Percentiles rank a stretch among this genome's conserved stretches.
phyloP scores from a whole-genome alignment of 30 jellyfish, hydroid and myxozoan species.

The Aurelia coerulea region DNA sequence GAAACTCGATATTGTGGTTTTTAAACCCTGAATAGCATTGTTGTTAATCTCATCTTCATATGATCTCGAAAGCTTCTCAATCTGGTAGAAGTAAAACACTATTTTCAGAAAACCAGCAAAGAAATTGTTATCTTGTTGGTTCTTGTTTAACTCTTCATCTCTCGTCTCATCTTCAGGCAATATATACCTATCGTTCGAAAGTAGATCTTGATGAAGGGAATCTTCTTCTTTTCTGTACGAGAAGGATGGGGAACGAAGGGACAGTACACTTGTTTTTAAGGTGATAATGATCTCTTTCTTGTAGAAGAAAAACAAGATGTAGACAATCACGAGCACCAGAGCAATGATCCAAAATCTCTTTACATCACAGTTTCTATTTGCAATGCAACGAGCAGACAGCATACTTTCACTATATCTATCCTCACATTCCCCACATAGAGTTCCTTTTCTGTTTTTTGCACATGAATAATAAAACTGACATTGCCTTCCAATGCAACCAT shows the following conservation, averaged over 20 bases:
- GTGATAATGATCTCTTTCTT: not conserved
- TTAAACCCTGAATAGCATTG: not conserved
- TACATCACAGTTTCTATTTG: not conserved
- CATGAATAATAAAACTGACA: constrained; percentile 14
- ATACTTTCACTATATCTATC: constrained; percentile 11
- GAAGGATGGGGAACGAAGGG: not conserved
- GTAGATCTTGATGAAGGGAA: not conserved
- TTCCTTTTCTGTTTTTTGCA: constrained; percentile 17
- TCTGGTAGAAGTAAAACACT: constrained; percentile 21
- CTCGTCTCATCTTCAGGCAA: not conserved
- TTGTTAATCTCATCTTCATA: not conserved
- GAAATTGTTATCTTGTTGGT: not conserved
- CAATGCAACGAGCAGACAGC: constrained; percentile 12
- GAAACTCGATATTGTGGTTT: constrained; percentile 1
- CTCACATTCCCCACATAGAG: constrained; percentile 17
- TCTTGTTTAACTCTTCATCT: not conserved
- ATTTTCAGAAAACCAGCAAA: constrained; percentile 3
- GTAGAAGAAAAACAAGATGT: not conserved
- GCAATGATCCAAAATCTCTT: constrained; percentile 11
- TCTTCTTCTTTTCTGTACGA: not conserved
- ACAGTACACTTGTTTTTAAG: not conserved
- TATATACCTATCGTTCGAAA: not conserved
- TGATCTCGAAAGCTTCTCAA: constrained; percentile 5
- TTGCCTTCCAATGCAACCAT: constrained; percentile 12
- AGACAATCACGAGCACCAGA: not conserved